These are phyloP conservation scores for Asobara japonica DNA, from an alignment of 1,140 invertebrate genomes.

Conservation along the genomic window DNA sequence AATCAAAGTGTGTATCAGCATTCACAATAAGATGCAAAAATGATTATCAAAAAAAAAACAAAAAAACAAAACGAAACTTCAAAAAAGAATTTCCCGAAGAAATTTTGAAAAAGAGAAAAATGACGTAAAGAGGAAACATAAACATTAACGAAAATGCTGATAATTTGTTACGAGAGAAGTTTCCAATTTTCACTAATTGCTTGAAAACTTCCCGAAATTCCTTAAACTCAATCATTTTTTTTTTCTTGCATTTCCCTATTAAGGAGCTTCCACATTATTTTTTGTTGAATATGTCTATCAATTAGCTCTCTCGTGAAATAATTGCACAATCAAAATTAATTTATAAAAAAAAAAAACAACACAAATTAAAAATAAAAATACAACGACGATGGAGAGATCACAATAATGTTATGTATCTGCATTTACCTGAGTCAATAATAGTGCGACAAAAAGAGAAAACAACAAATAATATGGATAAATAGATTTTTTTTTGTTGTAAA, in stretches of 20 bases:
- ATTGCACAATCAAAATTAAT: slow-evolving; percentile 15
- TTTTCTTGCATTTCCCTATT: not conserved
- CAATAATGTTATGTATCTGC: not conserved
- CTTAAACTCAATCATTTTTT: not conserved
- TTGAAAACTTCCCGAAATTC: not conserved
- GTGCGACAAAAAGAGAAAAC: not conserved
- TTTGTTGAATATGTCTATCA: not conserved
- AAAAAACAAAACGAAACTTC: no score
- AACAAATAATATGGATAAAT: not conserved
- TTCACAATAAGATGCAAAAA: not conserved
- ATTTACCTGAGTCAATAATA: slow-evolving; percentile 5
- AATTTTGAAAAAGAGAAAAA: no score
- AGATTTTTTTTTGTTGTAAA: not conserved
- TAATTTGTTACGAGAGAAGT: not conserved
- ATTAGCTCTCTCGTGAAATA: not conserved
- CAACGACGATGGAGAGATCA: not conserved
- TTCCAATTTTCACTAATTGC: not conserved
- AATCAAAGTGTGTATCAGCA: not conserved
- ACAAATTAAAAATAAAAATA: no score
- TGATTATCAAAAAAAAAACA: slow-evolving; percentile 1
- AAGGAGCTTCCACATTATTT: not conserved
- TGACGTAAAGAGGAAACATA: no score
- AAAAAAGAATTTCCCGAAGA: no score
- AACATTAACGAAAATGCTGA: no score
- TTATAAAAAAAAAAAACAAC: not conserved